Conservation (phyloP, 2,888 invertebrate genomes). For the Dryocosmus kuriphilus region DNA sequence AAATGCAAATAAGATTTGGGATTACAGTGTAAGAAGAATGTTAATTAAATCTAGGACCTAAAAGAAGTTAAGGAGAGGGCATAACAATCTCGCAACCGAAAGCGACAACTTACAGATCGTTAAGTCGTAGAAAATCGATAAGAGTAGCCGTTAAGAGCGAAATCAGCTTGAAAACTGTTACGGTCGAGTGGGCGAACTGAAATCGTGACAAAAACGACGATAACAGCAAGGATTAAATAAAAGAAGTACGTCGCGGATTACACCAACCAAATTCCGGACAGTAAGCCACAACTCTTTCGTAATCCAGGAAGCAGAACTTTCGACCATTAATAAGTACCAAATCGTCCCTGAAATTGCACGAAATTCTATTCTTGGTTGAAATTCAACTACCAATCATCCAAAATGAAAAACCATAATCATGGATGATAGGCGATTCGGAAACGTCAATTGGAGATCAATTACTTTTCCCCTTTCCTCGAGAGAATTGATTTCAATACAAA, state of each 20-base stretch:
- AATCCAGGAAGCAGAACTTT: slow-evolving; percentile 11
- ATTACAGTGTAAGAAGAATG: no score
- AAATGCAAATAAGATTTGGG: no score
- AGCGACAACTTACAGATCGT: background rate
- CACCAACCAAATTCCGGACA: slow-evolving; percentile 5
- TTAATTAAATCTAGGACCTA: no score
- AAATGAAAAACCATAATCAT: background rate
- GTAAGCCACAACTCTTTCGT: background rate
- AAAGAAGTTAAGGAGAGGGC: background rate
- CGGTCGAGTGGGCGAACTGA: slow-evolving; percentile 5
- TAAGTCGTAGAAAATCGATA: slow-evolving; percentile 14
- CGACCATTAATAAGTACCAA: background rate
- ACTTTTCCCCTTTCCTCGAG: slow-evolving; percentile 22
- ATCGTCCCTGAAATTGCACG: no score
- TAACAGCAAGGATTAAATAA: slow-evolving; percentile 10
- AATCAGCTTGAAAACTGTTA: background rate
- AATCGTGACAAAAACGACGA: slow-evolving; percentile 10
- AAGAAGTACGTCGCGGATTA: background rate
- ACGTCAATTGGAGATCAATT: slow-evolving; percentile 36
- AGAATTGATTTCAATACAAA: slow-evolving; percentile 19
- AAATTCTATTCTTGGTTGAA: no score
- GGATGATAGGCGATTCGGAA: slow-evolving; percentile 1
- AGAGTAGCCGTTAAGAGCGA: background rate
- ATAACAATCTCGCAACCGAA: background rate
- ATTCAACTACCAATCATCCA: no score